These are phyloP conservation scores for Pimephales promelas DNA, from an alignment of 2,113 vertebrate species.

Conservation along the genomic window DNA sequence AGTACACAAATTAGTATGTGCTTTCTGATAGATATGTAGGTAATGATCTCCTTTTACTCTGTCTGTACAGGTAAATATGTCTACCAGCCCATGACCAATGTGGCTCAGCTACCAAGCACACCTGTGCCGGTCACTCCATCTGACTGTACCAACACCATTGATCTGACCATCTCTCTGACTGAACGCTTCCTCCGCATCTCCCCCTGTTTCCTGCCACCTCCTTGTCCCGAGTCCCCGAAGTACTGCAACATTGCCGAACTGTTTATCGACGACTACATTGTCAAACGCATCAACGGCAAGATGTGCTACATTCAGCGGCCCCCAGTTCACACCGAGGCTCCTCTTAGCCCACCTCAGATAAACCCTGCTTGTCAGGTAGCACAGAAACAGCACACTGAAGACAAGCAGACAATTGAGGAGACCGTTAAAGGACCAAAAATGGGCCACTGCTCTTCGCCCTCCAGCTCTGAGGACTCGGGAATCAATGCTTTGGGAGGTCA, in stretches of 20 bases:
- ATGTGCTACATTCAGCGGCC: constrained; percentile 98
- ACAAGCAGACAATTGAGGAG: constrained; percentile 66
- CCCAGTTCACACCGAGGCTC: constrained; percentile 66
- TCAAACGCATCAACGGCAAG: constrained; percentile 97
- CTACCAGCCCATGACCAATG: constrained; percentile 97
- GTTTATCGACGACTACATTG: constrained; percentile 94
- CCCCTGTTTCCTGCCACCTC: constrained; percentile 87
- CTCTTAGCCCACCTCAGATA: constrained; percentile 53
- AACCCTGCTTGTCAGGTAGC: constrained; percentile 15
- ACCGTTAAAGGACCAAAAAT: constrained; percentile 86
- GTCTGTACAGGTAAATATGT: constrained; percentile 88
- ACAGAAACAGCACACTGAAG: constrained; percentile 53
- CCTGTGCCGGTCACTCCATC: constrained; percentile 80
- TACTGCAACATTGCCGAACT: constrained; percentile 95
- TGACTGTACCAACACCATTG: constrained; percentile 83
- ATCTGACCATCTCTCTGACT: constrained; percentile 88
- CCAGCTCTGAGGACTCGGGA: constrained; percentile 96
- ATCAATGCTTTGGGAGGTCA: constrained; percentile 93
- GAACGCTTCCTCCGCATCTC: constrained; percentile 92
- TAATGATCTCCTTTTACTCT: constrained; percentile 14
- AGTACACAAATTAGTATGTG: constrained; percentile 6
- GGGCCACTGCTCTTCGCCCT: constrained; percentile 93
- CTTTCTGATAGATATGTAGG: background rate
- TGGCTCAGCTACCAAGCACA: constrained; percentile 92
- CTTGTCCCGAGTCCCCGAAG: constrained; percentile 86